phyloP scores from a whole-genome alignment of 2,888 invertebrate species.

The Isoperla grammatica region DNA sequence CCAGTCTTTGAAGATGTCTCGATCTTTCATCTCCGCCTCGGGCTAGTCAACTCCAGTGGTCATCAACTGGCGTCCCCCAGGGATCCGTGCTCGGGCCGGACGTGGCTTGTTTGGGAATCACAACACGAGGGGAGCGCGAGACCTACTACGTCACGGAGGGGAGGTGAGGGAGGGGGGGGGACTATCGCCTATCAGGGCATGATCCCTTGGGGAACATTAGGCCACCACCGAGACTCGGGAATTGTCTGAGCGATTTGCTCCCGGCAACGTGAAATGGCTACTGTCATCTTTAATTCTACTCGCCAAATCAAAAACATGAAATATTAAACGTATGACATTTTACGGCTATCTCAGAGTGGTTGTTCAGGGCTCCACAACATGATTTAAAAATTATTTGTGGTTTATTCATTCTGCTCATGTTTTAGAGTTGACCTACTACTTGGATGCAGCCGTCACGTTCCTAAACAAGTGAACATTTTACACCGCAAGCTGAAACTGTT shows the following conservation, averaged over 20 bases:
- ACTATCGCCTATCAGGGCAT: slow-evolving; percentile 20
- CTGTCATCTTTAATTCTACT: neutral
- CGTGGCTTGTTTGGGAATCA: slow-evolving; percentile 22
- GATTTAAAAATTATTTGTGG: too few species aligned
- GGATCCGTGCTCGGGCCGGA: slow-evolving; percentile 9
- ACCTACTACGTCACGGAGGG: slow-evolving; percentile 17
- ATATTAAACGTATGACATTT: neutral
- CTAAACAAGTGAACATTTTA: too few species aligned
- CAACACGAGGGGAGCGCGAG: slow-evolving; percentile 15
- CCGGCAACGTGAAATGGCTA: neutral
- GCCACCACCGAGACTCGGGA: slow-evolving; percentile 4
- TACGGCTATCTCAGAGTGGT: too few species aligned
- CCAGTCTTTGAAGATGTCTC: too few species aligned
- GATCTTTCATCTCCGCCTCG: neutral
- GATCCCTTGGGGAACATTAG: slow-evolving; percentile 22
- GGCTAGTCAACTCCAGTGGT: slow-evolving; percentile 18
- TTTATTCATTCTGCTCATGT: too few species aligned
- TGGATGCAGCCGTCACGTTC: too few species aligned
- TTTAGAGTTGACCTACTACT: too few species aligned
- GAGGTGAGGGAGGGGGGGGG: too few species aligned
- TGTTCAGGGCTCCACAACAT: too few species aligned
- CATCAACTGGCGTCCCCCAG: slow-evolving; percentile 11
- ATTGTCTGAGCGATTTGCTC: slow-evolving; percentile 23
- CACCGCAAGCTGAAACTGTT: too few species aligned
- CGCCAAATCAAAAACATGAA: slow-evolving; percentile 13